Conservation (phyloP, 37 sponge, comb jelly and placozoan species). For the Crambe crambe region DNA sequence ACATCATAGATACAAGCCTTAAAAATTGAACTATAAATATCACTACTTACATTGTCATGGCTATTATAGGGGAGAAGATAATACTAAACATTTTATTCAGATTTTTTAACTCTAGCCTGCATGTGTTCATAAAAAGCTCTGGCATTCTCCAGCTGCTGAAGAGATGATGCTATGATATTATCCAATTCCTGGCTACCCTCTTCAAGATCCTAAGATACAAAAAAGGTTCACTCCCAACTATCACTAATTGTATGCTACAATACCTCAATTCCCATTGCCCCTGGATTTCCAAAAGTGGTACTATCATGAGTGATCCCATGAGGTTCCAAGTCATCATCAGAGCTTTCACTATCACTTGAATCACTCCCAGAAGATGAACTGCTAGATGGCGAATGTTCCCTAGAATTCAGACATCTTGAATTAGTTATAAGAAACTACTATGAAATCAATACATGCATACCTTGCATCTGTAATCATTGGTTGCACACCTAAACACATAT, state of each 20-base stretch:
- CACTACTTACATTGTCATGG: neutral
- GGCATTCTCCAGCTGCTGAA: constrained; percentile 76
- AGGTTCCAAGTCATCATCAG: neutral
- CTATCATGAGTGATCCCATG: neutral
- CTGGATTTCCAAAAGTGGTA: constrained; percentile 17
- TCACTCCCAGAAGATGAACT: constrained; percentile 3
- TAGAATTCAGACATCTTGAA: no score
- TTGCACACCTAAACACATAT: no score
- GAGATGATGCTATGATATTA: constrained; percentile 77
- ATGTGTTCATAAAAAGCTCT: constrained; percentile 78
- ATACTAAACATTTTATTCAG: neutral
- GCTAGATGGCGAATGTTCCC: neutral
- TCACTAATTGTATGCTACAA: neutral
- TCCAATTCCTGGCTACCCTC: constrained; percentile 58
- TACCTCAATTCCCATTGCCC: constrained; percentile 19
- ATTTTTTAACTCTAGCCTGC: constrained; percentile 64
- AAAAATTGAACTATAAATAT: neutral
- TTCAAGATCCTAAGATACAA: constrained; percentile 12
- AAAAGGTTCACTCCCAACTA: neutral
- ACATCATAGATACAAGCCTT: neutral
- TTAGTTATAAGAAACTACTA: no score
- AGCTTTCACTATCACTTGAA: neutral
- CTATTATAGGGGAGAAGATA: neutral
- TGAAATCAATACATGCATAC: no score
- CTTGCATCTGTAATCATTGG: no score